Percentiles rank a stretch among this genome's conserved stretches.
Evolutionary conservation across 2,797 vertebrate genomes (phyloP).

Genomic region (Esox masquinongy): DNA sequence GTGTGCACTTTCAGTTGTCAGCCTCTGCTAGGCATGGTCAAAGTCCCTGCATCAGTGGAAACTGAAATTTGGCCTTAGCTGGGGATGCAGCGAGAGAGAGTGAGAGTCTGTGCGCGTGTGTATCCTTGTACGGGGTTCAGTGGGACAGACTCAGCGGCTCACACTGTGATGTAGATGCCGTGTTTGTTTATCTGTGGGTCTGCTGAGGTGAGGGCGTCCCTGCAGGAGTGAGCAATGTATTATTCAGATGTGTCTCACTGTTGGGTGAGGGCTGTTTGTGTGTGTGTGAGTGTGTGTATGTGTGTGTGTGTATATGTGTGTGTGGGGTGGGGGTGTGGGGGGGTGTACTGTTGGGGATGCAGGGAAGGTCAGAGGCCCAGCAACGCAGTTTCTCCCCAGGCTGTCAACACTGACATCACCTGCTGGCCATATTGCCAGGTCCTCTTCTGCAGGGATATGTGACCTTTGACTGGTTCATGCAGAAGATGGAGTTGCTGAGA

Average conservation of each 20-base stretch:
- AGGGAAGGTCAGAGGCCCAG: slow-evolving; percentile 68
- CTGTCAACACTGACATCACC: slow-evolving; percentile 59
- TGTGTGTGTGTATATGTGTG: slow-evolving; percentile 51
- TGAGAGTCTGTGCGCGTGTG: slow-evolving; percentile 19
- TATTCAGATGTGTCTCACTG: slow-evolving; percentile 68
- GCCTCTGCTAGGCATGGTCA: background rate
- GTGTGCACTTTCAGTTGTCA: background rate
- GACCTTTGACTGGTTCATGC: slow-evolving; percentile 53
- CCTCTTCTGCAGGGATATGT: slow-evolving; percentile 49
- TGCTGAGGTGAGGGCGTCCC: slow-evolving; percentile 41
- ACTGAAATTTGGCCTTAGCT: slow-evolving; percentile 17
- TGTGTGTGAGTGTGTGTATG: background rate
- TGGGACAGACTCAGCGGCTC: slow-evolving; percentile 36
- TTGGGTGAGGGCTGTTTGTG: slow-evolving; percentile 15
- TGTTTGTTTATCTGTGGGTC: slow-evolving; percentile 49
- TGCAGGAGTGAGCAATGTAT: slow-evolving; percentile 63
- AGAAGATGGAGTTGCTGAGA: slow-evolving; percentile 14
- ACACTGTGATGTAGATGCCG: slow-evolving; percentile 36
- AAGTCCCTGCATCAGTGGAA: background rate
- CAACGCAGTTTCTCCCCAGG: slow-evolving; percentile 49
- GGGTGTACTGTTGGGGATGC: slow-evolving; percentile 33
- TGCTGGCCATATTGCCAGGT: slow-evolving; percentile 40
- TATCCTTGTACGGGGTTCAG: slow-evolving; percentile 40
- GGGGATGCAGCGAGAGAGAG: slow-evolving; percentile 28
- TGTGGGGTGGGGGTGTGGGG: slow-evolving; percentile 18